Base-by-base conservation (phyloP, 2,888 invertebrate species). In the Dryococelus australis region DNA sequence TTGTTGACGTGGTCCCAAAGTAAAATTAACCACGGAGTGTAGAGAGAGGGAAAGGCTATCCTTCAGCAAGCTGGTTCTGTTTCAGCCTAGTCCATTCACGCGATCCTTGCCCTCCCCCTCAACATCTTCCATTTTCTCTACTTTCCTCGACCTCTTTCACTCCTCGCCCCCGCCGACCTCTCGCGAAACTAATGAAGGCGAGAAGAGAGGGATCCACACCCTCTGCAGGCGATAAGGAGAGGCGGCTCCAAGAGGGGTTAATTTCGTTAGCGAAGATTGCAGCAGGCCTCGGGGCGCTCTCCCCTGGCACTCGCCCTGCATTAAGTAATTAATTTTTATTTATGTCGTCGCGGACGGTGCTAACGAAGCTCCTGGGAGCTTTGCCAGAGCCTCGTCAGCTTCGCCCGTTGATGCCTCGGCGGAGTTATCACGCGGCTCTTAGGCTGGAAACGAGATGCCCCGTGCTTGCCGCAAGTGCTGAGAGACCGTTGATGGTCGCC, bases 311-410 rank as follows among this genome's bases (percentile, higher is more conserved):
- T 65, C 65, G 65, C 65, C 65, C 65, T 65, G 65, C 86, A 84
- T 84, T 65, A 84, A 86, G 86, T 86, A 86, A 86, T 86, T 86
- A 86, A 86, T 86, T 86, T 86, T 86, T 86, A 86, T 86, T 86
- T 86, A 86, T 86, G 53, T 83, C 43, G 27, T 53, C 43, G 28
- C 26, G 27, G 12, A 51, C 43, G 27, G 47, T 43, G 51, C 65
- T 65, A 65, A 65, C 85, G 65, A 65, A 65, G 24, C 65, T 65
- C 65, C 65, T 65, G 65, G 65, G 65, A 65, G 20, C n/a, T n/a
- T 20, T 65, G 65, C 65, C 65, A 65, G 65, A 20, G 65, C 65
- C 24, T 65, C 65, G 65, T 65, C 65, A 65, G 65, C 65, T 8
- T n/a, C 20, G 65, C 10, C n/a, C 65, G n/a, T 47, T 47, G 47